Evolutionary conservation across 2,888 invertebrate species (phyloP).

Genomic region (Pinctada fucata): DNA sequence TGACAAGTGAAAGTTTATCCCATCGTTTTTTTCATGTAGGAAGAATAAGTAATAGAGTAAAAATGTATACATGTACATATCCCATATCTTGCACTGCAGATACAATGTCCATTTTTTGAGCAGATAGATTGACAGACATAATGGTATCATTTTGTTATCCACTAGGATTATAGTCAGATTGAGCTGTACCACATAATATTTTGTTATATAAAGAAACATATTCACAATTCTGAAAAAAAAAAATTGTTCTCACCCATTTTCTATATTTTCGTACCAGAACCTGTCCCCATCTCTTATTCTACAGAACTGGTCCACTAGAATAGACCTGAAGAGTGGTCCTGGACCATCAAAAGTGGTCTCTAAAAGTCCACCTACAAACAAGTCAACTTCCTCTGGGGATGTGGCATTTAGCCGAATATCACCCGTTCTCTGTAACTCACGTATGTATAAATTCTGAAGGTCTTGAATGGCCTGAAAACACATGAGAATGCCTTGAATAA

Average conservation of each 20-base stretch:
- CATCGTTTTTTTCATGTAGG: too few relatives aligned
- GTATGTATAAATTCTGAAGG: constrained; percentile 86
- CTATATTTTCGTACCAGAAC: constrained; percentile 97
- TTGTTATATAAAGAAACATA: too few relatives aligned
- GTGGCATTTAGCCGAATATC: constrained; percentile 20
- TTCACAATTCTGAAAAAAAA: neutral
- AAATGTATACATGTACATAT: too few relatives aligned
- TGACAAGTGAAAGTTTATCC: too few relatives aligned
- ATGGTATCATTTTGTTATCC: too few relatives aligned
- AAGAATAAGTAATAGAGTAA: too few relatives aligned
- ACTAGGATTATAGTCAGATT: too few relatives aligned
- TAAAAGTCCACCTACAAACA: constrained; percentile 97
- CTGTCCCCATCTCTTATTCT: constrained; percentile 94
- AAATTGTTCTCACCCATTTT: constrained; percentile 84
- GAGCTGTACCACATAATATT: too few relatives aligned
- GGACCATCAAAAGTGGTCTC: constrained; percentile 83
- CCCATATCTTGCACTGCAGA: too few relatives aligned
- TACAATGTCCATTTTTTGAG: too few relatives aligned
- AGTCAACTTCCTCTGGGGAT: constrained; percentile 89
- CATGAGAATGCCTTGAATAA: neutral
- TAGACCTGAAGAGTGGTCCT: constrained; percentile 91
- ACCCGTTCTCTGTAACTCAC: constrained; percentile 70
- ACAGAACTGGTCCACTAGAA: constrained; percentile 94
- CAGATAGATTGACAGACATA: too few relatives aligned
- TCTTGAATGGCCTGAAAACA: constrained; percentile 47